phyloP scores from a whole-genome alignment of 2,888 invertebrate species.

The Nemoura dubitans region DNA sequence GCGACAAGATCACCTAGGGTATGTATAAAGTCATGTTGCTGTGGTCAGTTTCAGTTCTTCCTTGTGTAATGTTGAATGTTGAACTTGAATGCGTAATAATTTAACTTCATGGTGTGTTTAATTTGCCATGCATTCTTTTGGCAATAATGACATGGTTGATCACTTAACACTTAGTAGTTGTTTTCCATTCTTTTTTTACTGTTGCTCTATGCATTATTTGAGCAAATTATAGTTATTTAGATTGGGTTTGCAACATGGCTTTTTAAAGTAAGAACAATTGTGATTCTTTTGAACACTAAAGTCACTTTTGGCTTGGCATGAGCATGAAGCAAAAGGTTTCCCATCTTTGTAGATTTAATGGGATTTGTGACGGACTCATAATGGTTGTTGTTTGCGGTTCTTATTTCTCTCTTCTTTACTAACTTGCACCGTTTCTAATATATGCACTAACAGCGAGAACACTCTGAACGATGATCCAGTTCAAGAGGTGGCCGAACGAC shows the following conservation, averaged over 20 bases:
- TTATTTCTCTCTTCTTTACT: constrained; percentile 35
- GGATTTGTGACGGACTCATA: neutral
- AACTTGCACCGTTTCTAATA: constrained; percentile 4
- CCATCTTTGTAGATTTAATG: neutral
- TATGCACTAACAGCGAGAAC: constrained; percentile 52
- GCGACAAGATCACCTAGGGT: constrained; percentile 88
- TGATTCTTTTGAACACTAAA: neutral
- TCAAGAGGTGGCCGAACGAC: constrained; percentile 63
- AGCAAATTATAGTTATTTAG: no score
- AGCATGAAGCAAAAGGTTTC: neutral
- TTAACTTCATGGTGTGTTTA: no score
- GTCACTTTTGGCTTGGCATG: neutral
- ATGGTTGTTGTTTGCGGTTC: neutral
- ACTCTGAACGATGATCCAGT: constrained; percentile 59
- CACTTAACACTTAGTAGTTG: no score
- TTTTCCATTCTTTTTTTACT: no score
- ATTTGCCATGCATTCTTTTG: no score
- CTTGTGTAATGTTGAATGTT: neutral
- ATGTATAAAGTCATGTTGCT: constrained; percentile 18
- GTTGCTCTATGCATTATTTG: no score
- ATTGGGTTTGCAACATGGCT: no score
- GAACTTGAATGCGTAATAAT: no score
- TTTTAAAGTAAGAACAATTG: no score
- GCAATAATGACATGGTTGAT: no score
- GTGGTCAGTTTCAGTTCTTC: neutral